Evolutionary conservation across 2,888 invertebrate species (phyloP).

Genomic region (Himalopsyche japonica): DNA sequence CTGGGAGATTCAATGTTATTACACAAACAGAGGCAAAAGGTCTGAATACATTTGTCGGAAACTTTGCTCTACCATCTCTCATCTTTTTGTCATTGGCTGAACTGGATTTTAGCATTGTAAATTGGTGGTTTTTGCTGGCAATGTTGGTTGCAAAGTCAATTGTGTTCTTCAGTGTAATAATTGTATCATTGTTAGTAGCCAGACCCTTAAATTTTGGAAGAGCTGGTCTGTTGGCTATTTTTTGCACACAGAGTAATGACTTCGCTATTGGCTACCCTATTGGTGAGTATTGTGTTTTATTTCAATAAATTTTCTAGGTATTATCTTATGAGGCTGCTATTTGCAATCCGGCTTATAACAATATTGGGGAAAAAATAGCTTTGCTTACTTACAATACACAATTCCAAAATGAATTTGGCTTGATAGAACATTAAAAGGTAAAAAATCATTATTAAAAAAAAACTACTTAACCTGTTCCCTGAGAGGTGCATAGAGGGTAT

Average conservation of each 20-base stretch:
- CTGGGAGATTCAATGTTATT: conserved; percentile 82
- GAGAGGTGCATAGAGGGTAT: no score
- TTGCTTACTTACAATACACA: no score
- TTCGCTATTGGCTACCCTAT: conserved; percentile 96
- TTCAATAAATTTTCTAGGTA: no score
- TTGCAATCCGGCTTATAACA: no score
- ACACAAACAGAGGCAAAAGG: conserved; percentile 85
- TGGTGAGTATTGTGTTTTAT: conserved; percentile 63
- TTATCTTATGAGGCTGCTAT: no score
- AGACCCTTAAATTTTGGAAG: conserved; percentile 80
- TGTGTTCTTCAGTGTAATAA: conserved; percentile 79
- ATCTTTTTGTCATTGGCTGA: conserved; percentile 89
- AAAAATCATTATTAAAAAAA: no score
- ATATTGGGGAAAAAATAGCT: no score
- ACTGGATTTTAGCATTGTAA: conserved; percentile 79
- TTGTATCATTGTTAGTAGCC: conserved; percentile 77
- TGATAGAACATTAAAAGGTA: no score
- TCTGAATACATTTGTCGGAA: conserved; percentile 89
- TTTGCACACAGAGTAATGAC: conserved; percentile 96
- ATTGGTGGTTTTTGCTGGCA: conserved; percentile 89
- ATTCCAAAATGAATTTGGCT: no score
- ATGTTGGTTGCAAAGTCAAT: conserved; percentile 83
- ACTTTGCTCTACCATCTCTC: conserved; percentile 88
- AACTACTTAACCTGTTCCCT: no score
- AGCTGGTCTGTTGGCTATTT: conserved; percentile 91